A percentile compares a stretch with the other conserved stretches of the same genome.
phyloP scores from a whole-genome alignment of 1,140 invertebrate species.

The Drosophila pachea region DNA sequence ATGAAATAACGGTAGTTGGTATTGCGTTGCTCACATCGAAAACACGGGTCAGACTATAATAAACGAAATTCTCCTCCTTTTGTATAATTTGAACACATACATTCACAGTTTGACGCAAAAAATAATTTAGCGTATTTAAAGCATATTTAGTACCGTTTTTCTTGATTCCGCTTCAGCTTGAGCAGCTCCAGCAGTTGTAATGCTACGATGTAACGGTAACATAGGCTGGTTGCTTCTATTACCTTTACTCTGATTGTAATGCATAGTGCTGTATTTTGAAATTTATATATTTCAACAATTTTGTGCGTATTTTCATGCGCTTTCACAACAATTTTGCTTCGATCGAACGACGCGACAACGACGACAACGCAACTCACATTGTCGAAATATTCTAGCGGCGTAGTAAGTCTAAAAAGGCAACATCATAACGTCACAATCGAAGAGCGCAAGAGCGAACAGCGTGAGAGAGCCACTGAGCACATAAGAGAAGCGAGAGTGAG shows the following conservation, averaged over 20 bases:
- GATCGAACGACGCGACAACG: conserved; percentile 46
- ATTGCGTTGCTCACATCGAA: too few species aligned
- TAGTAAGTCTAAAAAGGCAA: conserved; percentile 54
- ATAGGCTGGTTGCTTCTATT: not conserved
- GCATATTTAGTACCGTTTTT: conserved; percentile 33
- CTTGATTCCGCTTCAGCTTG: not conserved
- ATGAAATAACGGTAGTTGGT: too few species aligned
- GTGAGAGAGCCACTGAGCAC: conserved; percentile 8
- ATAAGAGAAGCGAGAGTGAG: conserved; percentile 8
- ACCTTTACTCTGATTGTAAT: conserved; percentile 32
- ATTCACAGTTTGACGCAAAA: too few species aligned
- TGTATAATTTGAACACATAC: too few species aligned
- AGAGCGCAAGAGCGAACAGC: not conserved
- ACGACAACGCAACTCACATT: conserved; percentile 64
- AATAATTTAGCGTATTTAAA: not conserved
- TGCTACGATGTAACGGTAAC: conserved; percentile 11
- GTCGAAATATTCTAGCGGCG: conserved; percentile 74
- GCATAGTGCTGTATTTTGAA: conserved; percentile 20
- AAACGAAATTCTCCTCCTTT: too few species aligned
- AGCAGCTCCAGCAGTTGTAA: conserved; percentile 2
- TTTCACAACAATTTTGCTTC: conserved; percentile 27
- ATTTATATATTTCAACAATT: conserved; percentile 24
- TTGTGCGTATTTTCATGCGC: not conserved
- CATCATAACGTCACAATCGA: conserved; percentile 6
- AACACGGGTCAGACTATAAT: too few species aligned